Conservation (phyloP, 1,140 invertebrate species). For the Drosophila ercepeae region DNA sequence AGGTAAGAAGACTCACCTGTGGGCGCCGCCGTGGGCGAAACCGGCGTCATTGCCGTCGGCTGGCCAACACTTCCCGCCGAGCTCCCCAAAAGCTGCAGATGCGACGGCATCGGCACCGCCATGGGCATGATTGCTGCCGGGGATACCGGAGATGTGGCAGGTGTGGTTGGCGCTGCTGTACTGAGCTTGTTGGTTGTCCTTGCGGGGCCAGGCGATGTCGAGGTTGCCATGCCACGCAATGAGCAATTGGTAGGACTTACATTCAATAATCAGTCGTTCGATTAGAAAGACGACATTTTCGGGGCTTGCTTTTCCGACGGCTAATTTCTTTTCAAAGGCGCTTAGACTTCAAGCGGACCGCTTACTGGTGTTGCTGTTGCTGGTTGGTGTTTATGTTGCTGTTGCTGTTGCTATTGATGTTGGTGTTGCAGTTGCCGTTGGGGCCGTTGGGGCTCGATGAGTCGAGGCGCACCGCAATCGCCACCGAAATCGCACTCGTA, state of each 20-base stretch:
- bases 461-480: constrained; percentile 48
- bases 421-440: constrained; percentile 27
- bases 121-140: constrained; percentile 54
- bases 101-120: constrained; percentile 60
- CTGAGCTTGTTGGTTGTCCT: constrained; percentile 48
- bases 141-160: constrained; percentile 23
- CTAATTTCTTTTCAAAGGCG: not conserved
- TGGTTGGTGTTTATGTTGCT: constrained; percentile 19
- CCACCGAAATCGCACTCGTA: constrained; percentile 29
- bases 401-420: constrained; percentile 21
- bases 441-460: constrained; percentile 41
- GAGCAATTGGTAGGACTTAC: not conserved
- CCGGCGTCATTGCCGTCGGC: constrained; percentile 62
- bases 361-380: constrained; percentile 22
- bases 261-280: not conserved
- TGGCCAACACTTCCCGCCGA: constrained; percentile 31
- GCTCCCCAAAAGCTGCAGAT: constrained; percentile 51
- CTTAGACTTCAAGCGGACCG: constrained; percentile 10
- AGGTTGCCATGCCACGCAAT: constrained; percentile 33
- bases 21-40: constrained; percentile 51
- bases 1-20: constrained; percentile 52
- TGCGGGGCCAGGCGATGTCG: constrained; percentile 40
- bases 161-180: constrained; percentile 5
- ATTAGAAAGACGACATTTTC: constrained; percentile 12
- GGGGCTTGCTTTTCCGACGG: constrained; percentile 30